Conservation (phyloP, 2,797 vertebrate genomes). For the Bradypodion ventrale region DNA sequence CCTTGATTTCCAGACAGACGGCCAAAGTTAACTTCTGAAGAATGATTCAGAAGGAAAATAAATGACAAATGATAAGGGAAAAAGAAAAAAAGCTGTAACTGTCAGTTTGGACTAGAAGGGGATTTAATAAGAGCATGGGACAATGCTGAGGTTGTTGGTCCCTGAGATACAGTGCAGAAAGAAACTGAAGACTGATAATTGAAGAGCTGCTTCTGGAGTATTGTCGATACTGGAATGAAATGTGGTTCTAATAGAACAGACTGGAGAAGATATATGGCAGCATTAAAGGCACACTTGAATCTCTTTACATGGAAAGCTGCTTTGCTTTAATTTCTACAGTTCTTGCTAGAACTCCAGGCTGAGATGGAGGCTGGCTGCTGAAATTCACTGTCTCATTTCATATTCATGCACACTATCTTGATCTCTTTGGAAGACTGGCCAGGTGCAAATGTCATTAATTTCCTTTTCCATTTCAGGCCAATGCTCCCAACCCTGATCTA, state of each 20-base stretch:
- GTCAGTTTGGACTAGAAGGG: background rate
- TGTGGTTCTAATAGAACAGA: background rate
- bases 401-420: too few relatives aligned
- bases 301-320: background rate
- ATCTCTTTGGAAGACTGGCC: background rate
- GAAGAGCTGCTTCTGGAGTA: background rate
- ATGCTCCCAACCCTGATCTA: slow-evolving; percentile 86
- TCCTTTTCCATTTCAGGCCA: slow-evolving; percentile 77
- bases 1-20: too few relatives aligned
- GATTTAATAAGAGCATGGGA: too few relatives aligned
- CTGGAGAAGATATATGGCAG: background rate
- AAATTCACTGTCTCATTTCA: background rate
- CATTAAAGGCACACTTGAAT: background rate
- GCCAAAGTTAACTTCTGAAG: background rate
- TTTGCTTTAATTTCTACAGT: background rate
- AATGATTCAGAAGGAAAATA: background rate
- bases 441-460: slow-evolving; percentile 4
- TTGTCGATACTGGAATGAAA: background rate
- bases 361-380: background rate
- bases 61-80: background rate
- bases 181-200: background rate
- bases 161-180: background rate
- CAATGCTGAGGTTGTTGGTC: background rate
- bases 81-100: background rate
- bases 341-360: background rate